Evolutionary conservation across 92 coral and sea anemone genomes (phyloP).

Genomic region (Siderastrea radians): DNA sequence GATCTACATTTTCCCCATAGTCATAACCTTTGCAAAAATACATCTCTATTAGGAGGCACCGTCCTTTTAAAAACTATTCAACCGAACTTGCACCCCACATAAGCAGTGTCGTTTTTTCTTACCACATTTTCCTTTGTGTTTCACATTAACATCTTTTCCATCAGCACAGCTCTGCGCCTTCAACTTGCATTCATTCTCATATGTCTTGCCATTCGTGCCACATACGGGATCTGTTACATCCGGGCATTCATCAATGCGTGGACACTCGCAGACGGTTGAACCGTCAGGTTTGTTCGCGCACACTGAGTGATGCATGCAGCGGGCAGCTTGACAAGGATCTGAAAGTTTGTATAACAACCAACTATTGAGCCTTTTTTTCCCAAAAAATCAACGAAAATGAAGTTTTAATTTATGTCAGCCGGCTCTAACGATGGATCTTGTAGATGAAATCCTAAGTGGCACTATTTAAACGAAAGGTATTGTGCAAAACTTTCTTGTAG

Average conservation of each 20-base stretch:
- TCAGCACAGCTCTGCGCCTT: constrained; percentile 78
- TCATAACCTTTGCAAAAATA: neutral
- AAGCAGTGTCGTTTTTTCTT: constrained; percentile 4
- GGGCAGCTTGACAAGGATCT: constrained; percentile 87
- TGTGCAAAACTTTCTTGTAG: no score
- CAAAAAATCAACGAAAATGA: neutral
- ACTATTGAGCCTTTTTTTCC: neutral
- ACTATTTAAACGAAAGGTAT: no score
- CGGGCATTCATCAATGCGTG: constrained; percentile 72
- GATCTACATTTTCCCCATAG: no score
- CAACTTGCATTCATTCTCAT: constrained; percentile 85
- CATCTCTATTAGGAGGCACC: neutral
- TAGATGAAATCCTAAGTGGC: no score
- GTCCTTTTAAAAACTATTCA: neutral
- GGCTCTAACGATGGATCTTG: no score
- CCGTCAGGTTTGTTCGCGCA: constrained; percentile 78
- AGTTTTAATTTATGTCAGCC: no score
- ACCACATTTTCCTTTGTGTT: constrained; percentile 87
- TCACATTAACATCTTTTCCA: constrained; percentile 50
- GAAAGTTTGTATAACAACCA: neutral
- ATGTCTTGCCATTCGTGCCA: constrained; percentile 90
- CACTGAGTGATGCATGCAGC: constrained; percentile 76
- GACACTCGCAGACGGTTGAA: constrained; percentile 86
- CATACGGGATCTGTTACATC: constrained; percentile 76
- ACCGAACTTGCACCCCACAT: neutral